Percentiles rank a stretch among this genome's conserved stretches.
Conservation (phyloP, 2,113 vertebrate species). For the Percopsis transmontana region DNA sequence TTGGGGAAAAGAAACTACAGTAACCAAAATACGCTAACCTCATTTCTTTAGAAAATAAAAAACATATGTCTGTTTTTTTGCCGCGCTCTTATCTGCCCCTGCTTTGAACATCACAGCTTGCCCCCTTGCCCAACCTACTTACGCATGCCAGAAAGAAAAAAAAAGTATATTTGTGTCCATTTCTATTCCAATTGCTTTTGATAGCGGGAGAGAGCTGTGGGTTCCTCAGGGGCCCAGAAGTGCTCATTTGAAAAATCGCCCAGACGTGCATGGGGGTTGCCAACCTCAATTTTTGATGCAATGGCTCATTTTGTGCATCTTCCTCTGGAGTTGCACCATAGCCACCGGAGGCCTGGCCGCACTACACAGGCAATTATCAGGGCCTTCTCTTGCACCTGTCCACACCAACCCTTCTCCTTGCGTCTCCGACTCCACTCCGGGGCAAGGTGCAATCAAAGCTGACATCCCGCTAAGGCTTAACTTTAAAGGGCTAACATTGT, state of each 20-base stretch:
- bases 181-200: slow-evolving; percentile 70
- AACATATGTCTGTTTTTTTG: slow-evolving; percentile 45
- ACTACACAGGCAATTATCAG: slow-evolving; percentile 69
- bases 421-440: slow-evolving; percentile 36
- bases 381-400: slow-evolving; percentile 65
- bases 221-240: slow-evolving; percentile 62
- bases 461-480: slow-evolving; percentile 27
- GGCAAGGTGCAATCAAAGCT: slow-evolving; percentile 59
- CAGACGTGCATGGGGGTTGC: slow-evolving; percentile 69
- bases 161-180: slow-evolving; percentile 57
- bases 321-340: slow-evolving; percentile 48
- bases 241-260: slow-evolving; percentile 75
- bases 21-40: slow-evolving; percentile 47
- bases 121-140: slow-evolving; percentile 65
- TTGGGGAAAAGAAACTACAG: slow-evolving; percentile 3
- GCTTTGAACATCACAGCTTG: slow-evolving; percentile 65
- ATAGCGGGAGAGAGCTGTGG: slow-evolving; percentile 53
- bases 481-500: slow-evolving; percentile 12
- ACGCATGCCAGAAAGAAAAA: slow-evolving; percentile 42
- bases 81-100: slow-evolving; percentile 32
- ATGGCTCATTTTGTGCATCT: slow-evolving; percentile 70
- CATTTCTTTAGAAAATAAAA: slow-evolving; percentile 52
- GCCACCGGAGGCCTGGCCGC: slow-evolving; percentile 48
- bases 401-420: slow-evolving; percentile 20
- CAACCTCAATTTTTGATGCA: slow-evolving; percentile 78